A percentile compares a stretch with the other conserved stretches of the same genome.
These are phyloP conservation scores for Cyprinodon variegatus DNA, from an alignment of 2,113 vertebrate species.

Conservation along the genomic window DNA sequence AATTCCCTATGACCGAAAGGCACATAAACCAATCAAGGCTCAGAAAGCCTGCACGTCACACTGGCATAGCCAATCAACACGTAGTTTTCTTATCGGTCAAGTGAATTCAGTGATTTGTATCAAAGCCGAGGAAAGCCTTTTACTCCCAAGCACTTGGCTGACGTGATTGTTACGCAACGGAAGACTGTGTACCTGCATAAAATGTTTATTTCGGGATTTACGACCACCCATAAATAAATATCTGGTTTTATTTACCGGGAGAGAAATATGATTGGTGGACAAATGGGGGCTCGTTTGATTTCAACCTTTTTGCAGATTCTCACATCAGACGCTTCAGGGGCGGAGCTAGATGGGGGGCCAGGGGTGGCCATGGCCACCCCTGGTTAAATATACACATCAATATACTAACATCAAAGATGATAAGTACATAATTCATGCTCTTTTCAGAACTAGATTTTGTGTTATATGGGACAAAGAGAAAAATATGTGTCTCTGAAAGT, in stretches of 20 bases:
- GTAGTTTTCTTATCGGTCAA: conserved; percentile 12
- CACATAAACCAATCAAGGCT: conserved; percentile 45
- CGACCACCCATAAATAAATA: conserved; percentile 21
- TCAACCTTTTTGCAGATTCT: background rate
- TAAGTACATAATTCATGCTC: no score
- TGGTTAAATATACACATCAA: no score
- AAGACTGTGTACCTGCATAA: conserved; percentile 8
- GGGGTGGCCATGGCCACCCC: no score
- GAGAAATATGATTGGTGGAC: background rate
- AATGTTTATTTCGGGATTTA: conserved; percentile 40
- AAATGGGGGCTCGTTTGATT: background rate
- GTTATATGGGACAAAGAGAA: no score
- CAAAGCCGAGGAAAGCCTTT: conserved; percentile 28
- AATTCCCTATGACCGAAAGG: conserved; percentile 35
- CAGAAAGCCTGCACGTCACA: background rate
- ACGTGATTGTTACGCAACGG: conserved; percentile 47
- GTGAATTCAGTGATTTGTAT: conserved; percentile 38
- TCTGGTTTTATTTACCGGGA: background rate
- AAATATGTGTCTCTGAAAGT: no score
- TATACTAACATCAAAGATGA: no score
- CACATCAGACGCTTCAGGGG: no score
- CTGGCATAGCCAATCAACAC: conserved; percentile 46
- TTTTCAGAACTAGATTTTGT: no score
- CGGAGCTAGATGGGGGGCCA: no score
- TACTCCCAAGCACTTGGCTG: conserved; percentile 40